A percentile compares a stretch with the other conserved stretches of the same genome.
Conservation (phyloP, 2,888 invertebrate species). For the Netelia inedita region DNA sequence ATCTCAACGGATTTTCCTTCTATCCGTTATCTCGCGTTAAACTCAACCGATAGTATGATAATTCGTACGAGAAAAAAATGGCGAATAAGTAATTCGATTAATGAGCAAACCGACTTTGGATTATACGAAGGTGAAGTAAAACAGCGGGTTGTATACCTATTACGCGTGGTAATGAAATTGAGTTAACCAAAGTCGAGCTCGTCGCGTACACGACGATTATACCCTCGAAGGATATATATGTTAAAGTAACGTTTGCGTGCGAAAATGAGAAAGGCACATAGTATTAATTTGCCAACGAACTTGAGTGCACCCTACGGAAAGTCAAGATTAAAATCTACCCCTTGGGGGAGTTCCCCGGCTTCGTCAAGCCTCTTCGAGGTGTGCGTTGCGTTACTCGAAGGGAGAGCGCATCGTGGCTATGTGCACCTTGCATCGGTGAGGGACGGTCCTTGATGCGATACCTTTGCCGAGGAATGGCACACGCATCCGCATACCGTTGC, state of each 20-base stretch:
- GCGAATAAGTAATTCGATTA: constrained; percentile 11
- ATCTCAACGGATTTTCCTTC: too few relatives aligned
- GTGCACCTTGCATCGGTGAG: constrained; percentile 54
- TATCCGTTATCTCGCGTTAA: too few relatives aligned
- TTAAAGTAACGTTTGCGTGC: neutral
- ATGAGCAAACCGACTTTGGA: neutral
- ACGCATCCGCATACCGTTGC: constrained; percentile 54
- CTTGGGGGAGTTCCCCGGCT: constrained; percentile 53
- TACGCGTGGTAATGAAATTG: constrained; percentile 52
- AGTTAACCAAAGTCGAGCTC: constrained; percentile 30
- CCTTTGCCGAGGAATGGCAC: constrained; percentile 35
- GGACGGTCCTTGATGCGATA: constrained; percentile 27
- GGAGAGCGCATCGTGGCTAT: constrained; percentile 46
- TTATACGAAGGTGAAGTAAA: neutral
- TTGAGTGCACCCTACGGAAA: constrained; percentile 28
- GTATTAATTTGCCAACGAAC: constrained; percentile 49
- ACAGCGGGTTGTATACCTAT: too few relatives aligned
- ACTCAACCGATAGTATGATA: neutral
- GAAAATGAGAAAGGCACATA: constrained; percentile 22
- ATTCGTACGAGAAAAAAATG: neutral
- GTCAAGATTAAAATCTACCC: constrained; percentile 65
- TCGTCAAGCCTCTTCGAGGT: constrained; percentile 11
- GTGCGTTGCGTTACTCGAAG: constrained; percentile 20
- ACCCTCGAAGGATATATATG: constrained; percentile 25
- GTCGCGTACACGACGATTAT: constrained; percentile 18